Evolutionary conservation across 2,113 vertebrate genomes (phyloP).

Genomic region (Speoplatyrhinus poulsoni): DNA sequence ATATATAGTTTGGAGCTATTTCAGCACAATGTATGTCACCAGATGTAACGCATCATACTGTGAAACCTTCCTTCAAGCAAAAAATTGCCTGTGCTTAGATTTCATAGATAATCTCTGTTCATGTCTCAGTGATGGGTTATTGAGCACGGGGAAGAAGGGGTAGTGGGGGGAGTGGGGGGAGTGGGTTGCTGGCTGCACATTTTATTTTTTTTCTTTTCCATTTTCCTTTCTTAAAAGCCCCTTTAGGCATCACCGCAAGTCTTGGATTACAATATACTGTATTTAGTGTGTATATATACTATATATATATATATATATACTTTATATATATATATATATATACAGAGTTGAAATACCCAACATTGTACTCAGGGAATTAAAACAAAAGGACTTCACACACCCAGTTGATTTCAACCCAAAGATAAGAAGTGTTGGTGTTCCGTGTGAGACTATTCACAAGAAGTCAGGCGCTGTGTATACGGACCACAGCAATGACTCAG

Average conservation of each 20-base stretch:
- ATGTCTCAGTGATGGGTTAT: not conserved
- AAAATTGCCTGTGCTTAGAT: slow-evolving; percentile 16
- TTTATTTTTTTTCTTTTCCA: not conserved
- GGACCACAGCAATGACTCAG: slow-evolving; percentile 7
- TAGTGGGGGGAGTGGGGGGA: too few species aligned
- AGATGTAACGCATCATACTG: not conserved
- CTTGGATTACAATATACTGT: slow-evolving; percentile 11
- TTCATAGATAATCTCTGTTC: slow-evolving; percentile 8
- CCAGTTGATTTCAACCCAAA: slow-evolving; percentile 38
- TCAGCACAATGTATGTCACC: slow-evolving; percentile 23
- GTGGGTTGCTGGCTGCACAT: not conserved
- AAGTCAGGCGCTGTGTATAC: slow-evolving; percentile 8
- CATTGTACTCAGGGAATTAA: slow-evolving; percentile 24
- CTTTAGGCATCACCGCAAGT: slow-evolving; percentile 14
- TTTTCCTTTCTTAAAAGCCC: not conserved
- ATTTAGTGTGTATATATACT: too few species aligned
- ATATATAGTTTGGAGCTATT: slow-evolving; percentile 4
- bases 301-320: too few species aligned
- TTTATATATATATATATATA: too few species aligned
- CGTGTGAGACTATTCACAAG: slow-evolving; percentile 19
- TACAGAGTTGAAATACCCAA: slow-evolving; percentile 15
- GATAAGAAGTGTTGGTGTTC: slow-evolving; percentile 34
- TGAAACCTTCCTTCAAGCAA: slow-evolving; percentile 18
- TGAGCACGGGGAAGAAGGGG: not conserved
- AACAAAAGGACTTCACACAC: slow-evolving; percentile 17